phyloP scores from a whole-genome alignment of 2,113 vertebrate genomes.

The Nothocercus nigrocapillus region DNA sequence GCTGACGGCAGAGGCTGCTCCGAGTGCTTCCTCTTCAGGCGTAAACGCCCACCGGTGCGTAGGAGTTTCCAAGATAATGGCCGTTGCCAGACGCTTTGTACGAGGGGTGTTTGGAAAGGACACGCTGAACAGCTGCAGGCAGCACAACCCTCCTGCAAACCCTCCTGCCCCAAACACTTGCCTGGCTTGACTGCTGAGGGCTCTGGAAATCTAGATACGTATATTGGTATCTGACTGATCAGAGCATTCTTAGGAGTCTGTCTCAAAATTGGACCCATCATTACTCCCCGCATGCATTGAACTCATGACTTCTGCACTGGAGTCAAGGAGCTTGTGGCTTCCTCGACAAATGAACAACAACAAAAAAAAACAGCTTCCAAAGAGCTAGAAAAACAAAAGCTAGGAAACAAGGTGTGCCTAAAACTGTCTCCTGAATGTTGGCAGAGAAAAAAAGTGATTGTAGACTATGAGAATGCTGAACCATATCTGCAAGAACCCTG shows the following conservation, averaged over 20 bases:
- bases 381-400: constrained; percentile 15
- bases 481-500: constrained; percentile 1
- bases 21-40: background rate
- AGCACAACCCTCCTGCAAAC: background rate
- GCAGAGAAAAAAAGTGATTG: background rate
- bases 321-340: constrained; percentile 40
- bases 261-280: background rate
- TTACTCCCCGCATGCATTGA: background rate
- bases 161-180: background rate
- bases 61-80: background rate
- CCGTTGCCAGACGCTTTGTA: background rate
- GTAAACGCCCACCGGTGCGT: background rate
- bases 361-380: background rate
- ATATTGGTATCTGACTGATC: background rate
- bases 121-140: background rate
- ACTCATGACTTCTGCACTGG: background rate
- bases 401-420: background rate
- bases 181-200: background rate
- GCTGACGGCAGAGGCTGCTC: background rate
- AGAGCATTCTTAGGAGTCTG: background rate
- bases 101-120: background rate
- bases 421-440: background rate
- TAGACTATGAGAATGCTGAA: background rate
- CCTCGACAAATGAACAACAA: background rate
- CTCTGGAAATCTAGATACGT: background rate